Evolutionary conservation across 2,888 invertebrate species (phyloP), one percentile per base, ranked within the genome.

Genomic region (Ormia ochracea): DNA sequence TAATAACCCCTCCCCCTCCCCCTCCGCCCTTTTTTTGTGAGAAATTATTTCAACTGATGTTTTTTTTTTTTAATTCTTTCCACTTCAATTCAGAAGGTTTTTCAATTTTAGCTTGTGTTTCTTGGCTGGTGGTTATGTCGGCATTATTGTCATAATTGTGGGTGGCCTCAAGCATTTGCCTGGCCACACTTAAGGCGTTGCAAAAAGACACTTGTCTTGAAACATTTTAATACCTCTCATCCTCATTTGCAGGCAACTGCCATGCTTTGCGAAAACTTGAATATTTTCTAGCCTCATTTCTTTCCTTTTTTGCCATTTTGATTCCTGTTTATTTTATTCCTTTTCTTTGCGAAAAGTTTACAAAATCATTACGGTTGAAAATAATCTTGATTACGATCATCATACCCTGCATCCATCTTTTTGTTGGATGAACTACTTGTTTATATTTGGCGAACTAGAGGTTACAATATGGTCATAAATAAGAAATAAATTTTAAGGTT

Each of bases 121-220:
- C 9, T 31, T 52, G 19, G 45, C 7, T 45, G 41, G 48, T 31
- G 54, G 48, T 54, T 14, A 31, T 54, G 66, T 43, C 50, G 72
- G 56, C 66, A 63, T 81, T 81, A 78, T 81, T 82, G 81, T 70
- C 82, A 81, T 82, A 82, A 79, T 82, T 83, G 83, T 82, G 83
- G 81, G 78, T 81, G 77, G 83, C 83, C 83, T 82, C 81, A 82
- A 82, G 82, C 81, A 80, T 82, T 82, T 81, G 81, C 78, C 77
- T 54, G 68, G 76, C 81, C 82, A 82, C 82, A 77, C 82, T 82
- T 76, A 79, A 82, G 82, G 83, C 83, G 83, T 83, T 81, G 77
- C 73, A 61, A 80, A 78, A 78, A 81, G 82, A 84, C 82, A 84
- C 83, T 82, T 82, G 80, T 80, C 80, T 78, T 73, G 56, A 73